Evolutionary conservation across 2,113 vertebrate genomes (phyloP), one percentile per base, ranked within the genome.

Genomic region (Lophius piscatorius): DNA sequence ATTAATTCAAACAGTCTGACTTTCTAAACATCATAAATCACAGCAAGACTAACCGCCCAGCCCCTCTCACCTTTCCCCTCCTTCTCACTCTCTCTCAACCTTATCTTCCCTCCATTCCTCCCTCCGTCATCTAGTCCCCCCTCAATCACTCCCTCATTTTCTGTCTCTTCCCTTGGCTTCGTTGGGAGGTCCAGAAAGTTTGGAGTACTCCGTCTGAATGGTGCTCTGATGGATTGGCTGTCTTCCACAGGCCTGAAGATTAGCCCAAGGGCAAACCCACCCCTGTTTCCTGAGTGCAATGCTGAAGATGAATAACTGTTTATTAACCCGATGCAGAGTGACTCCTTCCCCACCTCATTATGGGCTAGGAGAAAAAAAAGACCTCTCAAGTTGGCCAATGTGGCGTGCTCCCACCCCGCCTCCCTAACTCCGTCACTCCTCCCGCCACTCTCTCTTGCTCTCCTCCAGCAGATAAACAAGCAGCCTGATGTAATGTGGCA

Each of bases 11-110:
- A 66, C 48, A 60, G 72, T 76, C 70, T 63, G 57, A 72, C 70
- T 82, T 70, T 75, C 71, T 67, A 87, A 87, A 84, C 81, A 80
- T 83, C 67, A 87, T 91, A 90, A 89, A 89, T 91, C 86, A 88
- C 60, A 11, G 24, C 41, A 28, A 20, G 58, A 60, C 65, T 39
- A 58, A 64, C 48, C 38, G 74, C 35, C 52, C 35, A 61, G 50
- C 71, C 73, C 62, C 60, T 39, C 68, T 81, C 77, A 81, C 81
- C 81, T 80, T 77, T 56, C 35, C 44, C 47, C 59, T 72, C 40
- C 40, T 46, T 50, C 57, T 57, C 45, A 58, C 47, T 75, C 71
- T 78, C 49, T 63, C 40, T 47, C 45, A 63, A 31, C 50, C 44
- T 59, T 80, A 79, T 84, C 71, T 57, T 63, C 44, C 41, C 76